Percentiles rank a stretch among this genome's conserved stretches.
These are phyloP conservation scores for Tor tambroides DNA, from an alignment of 2,113 vertebrate species.

Conservation along the genomic window DNA sequence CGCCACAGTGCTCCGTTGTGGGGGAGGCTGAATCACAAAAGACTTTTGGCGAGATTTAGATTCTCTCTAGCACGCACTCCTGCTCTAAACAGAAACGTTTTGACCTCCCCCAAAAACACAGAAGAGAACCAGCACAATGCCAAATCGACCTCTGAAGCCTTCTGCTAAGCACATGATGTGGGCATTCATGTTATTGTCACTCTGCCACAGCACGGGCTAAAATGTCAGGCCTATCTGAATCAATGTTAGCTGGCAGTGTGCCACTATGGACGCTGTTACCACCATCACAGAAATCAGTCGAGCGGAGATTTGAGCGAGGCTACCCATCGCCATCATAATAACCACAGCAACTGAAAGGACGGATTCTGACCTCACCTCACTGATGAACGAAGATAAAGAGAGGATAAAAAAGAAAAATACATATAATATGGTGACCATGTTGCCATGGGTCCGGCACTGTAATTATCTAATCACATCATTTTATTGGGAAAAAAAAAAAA, in stretches of 20 bases:
- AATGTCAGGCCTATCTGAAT: constrained; percentile 65
- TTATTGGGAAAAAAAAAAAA: constrained; percentile 11
- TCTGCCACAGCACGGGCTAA: constrained; percentile 57
- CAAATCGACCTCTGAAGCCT: constrained; percentile 23
- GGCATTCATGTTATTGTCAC: not conserved
- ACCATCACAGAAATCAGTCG: not conserved
- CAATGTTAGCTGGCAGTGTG: constrained; percentile 43
- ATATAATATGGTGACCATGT: not conserved
- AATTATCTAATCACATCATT: constrained; percentile 13
- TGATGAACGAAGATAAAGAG: not conserved
- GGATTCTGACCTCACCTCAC: not conserved
- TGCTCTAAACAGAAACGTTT: not conserved
- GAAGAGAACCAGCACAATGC: not conserved
- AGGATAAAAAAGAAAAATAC: not conserved
- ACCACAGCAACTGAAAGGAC: not conserved
- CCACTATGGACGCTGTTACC: constrained; percentile 38
- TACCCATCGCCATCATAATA: constrained; percentile 6
- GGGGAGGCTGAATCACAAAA: not conserved
- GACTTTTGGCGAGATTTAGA: not conserved
- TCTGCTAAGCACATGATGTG: not conserved
- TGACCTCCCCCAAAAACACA: not conserved
- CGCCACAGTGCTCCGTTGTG: not conserved
- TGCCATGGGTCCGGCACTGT: not conserved
- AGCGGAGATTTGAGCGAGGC: not conserved
- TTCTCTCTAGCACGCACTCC: not conserved